These are phyloP conservation scores for Muraenolepis orangiensis DNA, from an alignment of 2,797 vertebrate genomes.

Conservation along the genomic window DNA sequence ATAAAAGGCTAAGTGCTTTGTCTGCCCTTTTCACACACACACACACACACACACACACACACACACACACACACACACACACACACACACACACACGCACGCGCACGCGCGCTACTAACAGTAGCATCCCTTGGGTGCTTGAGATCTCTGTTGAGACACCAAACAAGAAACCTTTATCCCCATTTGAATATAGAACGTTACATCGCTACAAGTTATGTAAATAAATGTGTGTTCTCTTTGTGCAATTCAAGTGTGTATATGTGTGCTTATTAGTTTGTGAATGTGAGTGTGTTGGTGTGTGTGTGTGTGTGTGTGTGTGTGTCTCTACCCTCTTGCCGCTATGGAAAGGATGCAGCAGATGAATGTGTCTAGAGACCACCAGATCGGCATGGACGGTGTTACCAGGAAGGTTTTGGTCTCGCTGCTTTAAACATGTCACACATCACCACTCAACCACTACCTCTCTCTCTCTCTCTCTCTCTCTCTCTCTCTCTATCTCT, in stretches of 20 bases:
- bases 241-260: conserved; percentile 5
- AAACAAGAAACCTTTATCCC: neutral
- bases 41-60: conserved; percentile 47
- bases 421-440: too few relatives aligned
- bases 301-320: conserved; percentile 13
- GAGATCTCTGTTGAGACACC: neutral
- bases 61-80: conserved; percentile 47
- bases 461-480: too few relatives aligned
- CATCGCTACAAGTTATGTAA: neutral
- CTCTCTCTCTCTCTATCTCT: too few relatives aligned
- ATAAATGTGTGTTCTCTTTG: neutral
- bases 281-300: neutral
- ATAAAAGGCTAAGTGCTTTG: conserved; percentile 18
- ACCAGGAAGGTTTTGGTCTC: too few relatives aligned
- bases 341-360: too few relatives aligned
- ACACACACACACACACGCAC: conserved; percentile 47
- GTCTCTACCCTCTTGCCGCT: too few relatives aligned
- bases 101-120: conserved; percentile 25
- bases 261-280: neutral
- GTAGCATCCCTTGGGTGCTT: neutral
- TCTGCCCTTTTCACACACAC: conserved; percentile 37
- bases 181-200: neutral
- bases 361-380: too few relatives aligned
- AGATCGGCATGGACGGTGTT: too few relatives aligned
- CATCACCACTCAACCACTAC: too few relatives aligned